These are phyloP conservation scores for Ochropleura plecta DNA, from an alignment of 2,888 invertebrate species.

Conservation along the genomic window DNA sequence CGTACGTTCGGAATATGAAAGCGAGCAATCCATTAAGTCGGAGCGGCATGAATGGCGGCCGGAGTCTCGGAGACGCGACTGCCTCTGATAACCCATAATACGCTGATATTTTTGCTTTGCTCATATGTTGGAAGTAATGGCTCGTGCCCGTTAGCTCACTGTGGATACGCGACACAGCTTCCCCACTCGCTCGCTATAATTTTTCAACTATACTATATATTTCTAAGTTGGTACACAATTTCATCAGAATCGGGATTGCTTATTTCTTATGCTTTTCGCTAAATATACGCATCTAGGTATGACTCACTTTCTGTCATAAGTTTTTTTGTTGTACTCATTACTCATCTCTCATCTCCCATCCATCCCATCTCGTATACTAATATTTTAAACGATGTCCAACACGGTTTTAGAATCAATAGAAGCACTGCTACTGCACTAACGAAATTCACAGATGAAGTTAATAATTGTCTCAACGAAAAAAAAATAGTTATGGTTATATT, in stretches of 20 bases:
- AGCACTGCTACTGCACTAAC: no score
- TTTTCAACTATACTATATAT: not conserved
- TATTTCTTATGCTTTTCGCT: not conserved
- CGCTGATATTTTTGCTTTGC: slow-evolving; percentile 90
- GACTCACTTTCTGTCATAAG: not conserved
- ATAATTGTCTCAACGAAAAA: no score
- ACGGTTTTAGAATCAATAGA: no score
- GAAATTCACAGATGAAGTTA: no score
- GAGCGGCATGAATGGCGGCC: slow-evolving; percentile 84
- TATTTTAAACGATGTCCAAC: no score
- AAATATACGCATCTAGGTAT: not conserved
- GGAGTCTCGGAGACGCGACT: slow-evolving; percentile 84
- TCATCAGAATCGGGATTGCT: not conserved
- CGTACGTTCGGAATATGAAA: slow-evolving; percentile 87
- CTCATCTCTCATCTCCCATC: no score
- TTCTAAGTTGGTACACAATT: not conserved
- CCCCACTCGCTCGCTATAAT: not conserved
- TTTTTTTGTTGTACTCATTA: no score
- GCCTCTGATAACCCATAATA: slow-evolving; percentile 90
- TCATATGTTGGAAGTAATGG: slow-evolving; percentile 91
- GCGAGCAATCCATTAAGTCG: slow-evolving; percentile 89
- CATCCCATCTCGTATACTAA: no score
- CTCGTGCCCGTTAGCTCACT: slow-evolving; percentile 76
- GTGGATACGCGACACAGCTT: slow-evolving; percentile 72
- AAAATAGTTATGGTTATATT: no score